phyloP scores from a whole-genome alignment of 1,140 invertebrate genomes.

The Drosophila paulistorum region DNA sequence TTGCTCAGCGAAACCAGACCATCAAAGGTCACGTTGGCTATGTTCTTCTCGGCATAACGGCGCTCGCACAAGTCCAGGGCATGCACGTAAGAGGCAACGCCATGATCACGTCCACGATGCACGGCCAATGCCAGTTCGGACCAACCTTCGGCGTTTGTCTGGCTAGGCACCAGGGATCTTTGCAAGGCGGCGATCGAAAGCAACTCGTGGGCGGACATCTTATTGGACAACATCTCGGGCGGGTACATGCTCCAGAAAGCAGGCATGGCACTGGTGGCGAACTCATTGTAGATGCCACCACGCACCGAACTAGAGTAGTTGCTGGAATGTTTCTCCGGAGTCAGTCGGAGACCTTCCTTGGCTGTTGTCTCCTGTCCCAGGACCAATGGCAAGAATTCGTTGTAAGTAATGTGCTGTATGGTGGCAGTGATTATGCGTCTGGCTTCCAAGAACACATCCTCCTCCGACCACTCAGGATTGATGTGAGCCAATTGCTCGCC shows the following conservation, averaged over 20 bases:
- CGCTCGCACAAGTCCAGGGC: constrained; percentile 85
- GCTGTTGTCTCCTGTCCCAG: constrained; percentile 85
- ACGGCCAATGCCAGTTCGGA: constrained; percentile 85
- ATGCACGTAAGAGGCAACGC: constrained; percentile 92
- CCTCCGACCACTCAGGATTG: constrained; percentile 94
- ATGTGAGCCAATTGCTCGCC: constrained; percentile 88
- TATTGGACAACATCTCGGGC: constrained; percentile 76
- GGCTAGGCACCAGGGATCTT: constrained; percentile 81
- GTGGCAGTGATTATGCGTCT: constrained; percentile 89
- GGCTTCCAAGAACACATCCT: constrained; percentile 91
- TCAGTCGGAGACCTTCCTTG: constrained; percentile 82
- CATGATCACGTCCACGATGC: constrained; percentile 94
- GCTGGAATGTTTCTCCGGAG: constrained; percentile 72
- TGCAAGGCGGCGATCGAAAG: constrained; percentile 83
- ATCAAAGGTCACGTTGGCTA: constrained; percentile 70
- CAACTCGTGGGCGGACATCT: constrained; percentile 83
- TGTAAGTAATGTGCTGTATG: constrained; percentile 94
- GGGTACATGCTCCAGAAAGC: constrained; percentile 90
- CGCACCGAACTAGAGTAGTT: constrained; percentile 91
- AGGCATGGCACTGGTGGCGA: constrained; percentile 89
- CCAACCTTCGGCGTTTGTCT: constrained; percentile 81
- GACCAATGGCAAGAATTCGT: constrained; percentile 92
- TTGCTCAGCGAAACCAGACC: constrained; percentile 53
- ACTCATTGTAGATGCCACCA: constrained; percentile 85
- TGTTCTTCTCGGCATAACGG: constrained; percentile 82